These are phyloP conservation scores for Diabrotica undecimpunctata DNA, from an alignment of 1,140 invertebrate species.

Conservation along the genomic window DNA sequence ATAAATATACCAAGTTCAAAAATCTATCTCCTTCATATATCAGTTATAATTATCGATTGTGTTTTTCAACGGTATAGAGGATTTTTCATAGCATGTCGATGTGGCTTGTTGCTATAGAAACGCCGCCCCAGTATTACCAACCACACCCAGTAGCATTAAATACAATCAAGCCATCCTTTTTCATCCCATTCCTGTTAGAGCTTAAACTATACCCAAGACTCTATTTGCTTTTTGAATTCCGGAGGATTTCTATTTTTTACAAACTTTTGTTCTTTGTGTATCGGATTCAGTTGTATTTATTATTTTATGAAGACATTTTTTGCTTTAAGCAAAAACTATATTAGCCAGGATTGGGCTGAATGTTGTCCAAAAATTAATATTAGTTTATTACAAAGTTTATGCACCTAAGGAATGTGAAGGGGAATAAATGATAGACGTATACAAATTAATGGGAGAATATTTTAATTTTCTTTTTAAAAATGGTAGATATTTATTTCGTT, in stretches of 20 bases:
- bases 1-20: background rate
- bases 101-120: constrained; percentile 37
- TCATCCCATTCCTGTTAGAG: constrained; percentile 13
- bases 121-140: constrained; percentile 40
- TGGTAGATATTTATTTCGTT: too few relatives aligned
- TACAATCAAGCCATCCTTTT: constrained; percentile 23
- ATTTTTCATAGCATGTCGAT: constrained; percentile 42
- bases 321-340: too few relatives aligned
- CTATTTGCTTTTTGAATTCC: background rate
- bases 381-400: too few relatives aligned
- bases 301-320: too few relatives aligned
- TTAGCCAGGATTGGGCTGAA: too few relatives aligned
- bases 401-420: too few relatives aligned
- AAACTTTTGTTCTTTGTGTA: background rate
- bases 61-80: constrained; percentile 34
- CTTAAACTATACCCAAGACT: background rate
- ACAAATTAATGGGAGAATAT: too few relatives aligned
- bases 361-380: too few relatives aligned
- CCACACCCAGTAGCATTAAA: constrained; percentile 41
- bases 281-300: too few relatives aligned
- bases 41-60: constrained; percentile 37
- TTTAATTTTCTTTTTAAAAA: too few relatives aligned
- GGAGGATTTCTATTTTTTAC: background rate
- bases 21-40: background rate
- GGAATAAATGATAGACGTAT: too few relatives aligned